These are phyloP conservation scores for Ictalurus furcatus DNA, from an alignment of 2,113 vertebrate species.

Conservation along the genomic window DNA sequence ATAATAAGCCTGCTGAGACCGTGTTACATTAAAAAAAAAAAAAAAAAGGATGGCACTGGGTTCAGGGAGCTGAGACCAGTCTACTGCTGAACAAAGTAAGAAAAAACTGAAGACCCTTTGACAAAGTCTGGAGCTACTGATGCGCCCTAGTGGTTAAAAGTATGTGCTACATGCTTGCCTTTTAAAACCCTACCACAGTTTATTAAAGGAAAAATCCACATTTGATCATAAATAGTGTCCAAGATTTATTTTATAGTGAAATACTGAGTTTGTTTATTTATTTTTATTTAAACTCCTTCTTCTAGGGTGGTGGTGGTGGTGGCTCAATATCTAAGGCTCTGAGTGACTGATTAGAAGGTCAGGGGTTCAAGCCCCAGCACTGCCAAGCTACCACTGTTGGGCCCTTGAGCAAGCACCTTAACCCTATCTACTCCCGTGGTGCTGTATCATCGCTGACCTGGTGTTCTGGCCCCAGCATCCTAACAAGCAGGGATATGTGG, in stretches of 20 bases:
- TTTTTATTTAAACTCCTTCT: background rate
- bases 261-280: background rate
- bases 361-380: no score
- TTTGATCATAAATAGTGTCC: background rate
- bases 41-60: constrained; percentile 1
- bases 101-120: background rate
- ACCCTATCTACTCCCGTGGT: no score
- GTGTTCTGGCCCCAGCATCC: no score
- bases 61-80: background rate
- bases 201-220: background rate
- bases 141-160: constrained; percentile 61
- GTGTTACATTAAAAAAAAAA: constrained; percentile 19
- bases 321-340: no score
- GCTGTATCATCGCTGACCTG: no score
- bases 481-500: no score
- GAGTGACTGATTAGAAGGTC: no score
- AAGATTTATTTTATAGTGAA: background rate
- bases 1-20: constrained; percentile 24
- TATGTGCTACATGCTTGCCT: constrained; percentile 10
- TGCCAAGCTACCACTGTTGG: no score
- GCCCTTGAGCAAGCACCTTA: no score
- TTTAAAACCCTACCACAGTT: background rate
- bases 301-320: no score
- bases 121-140: constrained; percentile 31
- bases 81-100: background rate